phyloP scores from a whole-genome alignment of 2,113 vertebrate species.

The Carassius auratus region DNA sequence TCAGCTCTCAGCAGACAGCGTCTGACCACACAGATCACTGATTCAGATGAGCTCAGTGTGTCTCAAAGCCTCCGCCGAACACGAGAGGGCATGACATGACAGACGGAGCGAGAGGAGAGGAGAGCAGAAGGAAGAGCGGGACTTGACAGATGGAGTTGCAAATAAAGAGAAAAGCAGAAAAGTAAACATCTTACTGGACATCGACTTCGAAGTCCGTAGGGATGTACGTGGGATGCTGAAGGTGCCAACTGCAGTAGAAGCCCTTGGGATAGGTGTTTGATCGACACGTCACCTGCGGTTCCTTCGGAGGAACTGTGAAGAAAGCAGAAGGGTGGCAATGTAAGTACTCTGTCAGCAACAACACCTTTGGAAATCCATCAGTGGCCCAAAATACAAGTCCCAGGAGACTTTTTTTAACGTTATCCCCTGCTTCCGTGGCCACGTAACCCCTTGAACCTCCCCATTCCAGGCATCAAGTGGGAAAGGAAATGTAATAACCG shows the following conservation, averaged over 20 bases:
- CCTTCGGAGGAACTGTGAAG: slow-evolving; percentile 79
- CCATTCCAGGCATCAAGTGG: slow-evolving; percentile 24
- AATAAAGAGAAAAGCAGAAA: neutral
- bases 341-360: slow-evolving; percentile 51
- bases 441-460: slow-evolving; percentile 44
- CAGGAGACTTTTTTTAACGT: slow-evolving; percentile 19
- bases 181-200: slow-evolving; percentile 84
- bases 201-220: slow-evolving; percentile 91
- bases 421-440: slow-evolving; percentile 4
- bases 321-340: slow-evolving; percentile 39
- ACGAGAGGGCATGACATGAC: slow-evolving; percentile 39
- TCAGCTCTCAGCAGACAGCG: slow-evolving; percentile 51
- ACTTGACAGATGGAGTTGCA: slow-evolving; percentile 37
- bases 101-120: neutral
- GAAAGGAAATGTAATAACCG: slow-evolving; percentile 62
- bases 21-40: slow-evolving; percentile 49
- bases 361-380: slow-evolving; percentile 44
- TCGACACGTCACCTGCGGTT: slow-evolving; percentile 86
- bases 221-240: slow-evolving; percentile 85
- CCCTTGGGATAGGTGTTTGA: slow-evolving; percentile 96
- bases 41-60: slow-evolving; percentile 28
- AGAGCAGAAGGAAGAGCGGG: slow-evolving; percentile 6
- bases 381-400: slow-evolving; percentile 39
- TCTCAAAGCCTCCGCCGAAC: slow-evolving; percentile 30
- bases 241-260: slow-evolving; percentile 99